Evolutionary conservation across 2,113 vertebrate genomes (phyloP).

Genomic region (Vulpes lagopus): DNA sequence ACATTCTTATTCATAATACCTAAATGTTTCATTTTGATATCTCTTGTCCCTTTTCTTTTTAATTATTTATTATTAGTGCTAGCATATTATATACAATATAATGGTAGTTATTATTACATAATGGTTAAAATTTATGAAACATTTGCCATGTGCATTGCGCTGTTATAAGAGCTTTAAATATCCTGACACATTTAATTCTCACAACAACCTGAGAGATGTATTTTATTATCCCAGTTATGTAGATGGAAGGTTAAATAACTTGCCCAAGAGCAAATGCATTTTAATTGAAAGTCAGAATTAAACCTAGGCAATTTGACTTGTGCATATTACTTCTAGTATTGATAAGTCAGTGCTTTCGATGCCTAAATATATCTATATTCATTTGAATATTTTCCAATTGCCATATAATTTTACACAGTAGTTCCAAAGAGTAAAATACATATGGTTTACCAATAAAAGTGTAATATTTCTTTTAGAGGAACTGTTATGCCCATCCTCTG

Average conservation of each 20-base stretch:
- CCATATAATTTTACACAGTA: background rate
- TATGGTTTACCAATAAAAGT: constrained; percentile 2
- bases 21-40: constrained; percentile 56
- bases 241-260: constrained; percentile 70
- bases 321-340: background rate
- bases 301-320: background rate
- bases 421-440: constrained; percentile 3
- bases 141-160: background rate
- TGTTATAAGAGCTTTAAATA: constrained; percentile 51
- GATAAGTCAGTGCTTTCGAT: constrained; percentile 37
- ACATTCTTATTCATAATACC: constrained; percentile 18
- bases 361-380: constrained; percentile 22
- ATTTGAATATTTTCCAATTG: constrained; percentile 51
- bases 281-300: constrained; percentile 56
- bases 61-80: constrained; percentile 55
- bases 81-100: background rate
- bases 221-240: constrained; percentile 69
- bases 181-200: constrained; percentile 59
- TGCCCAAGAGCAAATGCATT: constrained; percentile 43
- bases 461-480: constrained; percentile 11
- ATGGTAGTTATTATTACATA: constrained; percentile 46
- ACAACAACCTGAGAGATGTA: constrained; percentile 43
- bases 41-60: background rate
- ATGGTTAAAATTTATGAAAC: constrained; percentile 26
- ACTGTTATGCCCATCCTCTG: background rate